Evolutionary conservation across 1,140 invertebrate genomes (phyloP).

Genomic region (Papilio polyxenes): DNA sequence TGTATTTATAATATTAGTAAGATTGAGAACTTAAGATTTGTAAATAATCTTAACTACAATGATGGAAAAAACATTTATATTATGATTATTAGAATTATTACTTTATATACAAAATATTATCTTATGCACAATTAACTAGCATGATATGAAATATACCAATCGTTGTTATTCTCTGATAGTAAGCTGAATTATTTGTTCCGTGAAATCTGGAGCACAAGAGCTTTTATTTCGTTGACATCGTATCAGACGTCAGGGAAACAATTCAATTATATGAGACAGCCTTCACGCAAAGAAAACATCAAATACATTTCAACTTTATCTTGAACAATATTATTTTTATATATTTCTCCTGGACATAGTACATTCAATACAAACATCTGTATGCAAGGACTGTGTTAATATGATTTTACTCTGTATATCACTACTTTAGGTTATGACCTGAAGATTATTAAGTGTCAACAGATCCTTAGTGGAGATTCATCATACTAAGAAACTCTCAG

Average conservation of each 20-base stretch:
- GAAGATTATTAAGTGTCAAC: neutral
- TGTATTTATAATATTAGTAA: too few relatives aligned
- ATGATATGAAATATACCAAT: neutral
- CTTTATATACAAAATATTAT: too few relatives aligned
- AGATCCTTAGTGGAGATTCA: neutral
- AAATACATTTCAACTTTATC: constrained; percentile 16
- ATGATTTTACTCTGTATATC: too few relatives aligned
- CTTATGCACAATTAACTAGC: neutral
- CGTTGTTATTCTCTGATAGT: neutral
- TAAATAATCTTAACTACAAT: too few relatives aligned
- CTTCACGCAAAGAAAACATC: constrained; percentile 18
- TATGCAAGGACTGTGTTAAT: neutral
- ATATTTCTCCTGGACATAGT: neutral
- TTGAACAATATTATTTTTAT: constrained; percentile 1
- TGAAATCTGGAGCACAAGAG: constrained; percentile 7
- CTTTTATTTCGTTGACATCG: constrained; percentile 20
- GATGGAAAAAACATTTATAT: too few relatives aligned
- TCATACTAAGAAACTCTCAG: neutral
- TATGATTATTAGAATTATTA: too few relatives aligned
- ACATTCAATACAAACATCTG: neutral
- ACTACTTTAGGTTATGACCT: too few relatives aligned
- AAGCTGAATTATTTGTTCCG: neutral
- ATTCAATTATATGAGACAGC: constrained; percentile 25
- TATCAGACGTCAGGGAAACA: constrained; percentile 19
- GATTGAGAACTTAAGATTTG: too few relatives aligned